Conservation (phyloP, 2,113 vertebrate species). For the Jacana jacana region DNA sequence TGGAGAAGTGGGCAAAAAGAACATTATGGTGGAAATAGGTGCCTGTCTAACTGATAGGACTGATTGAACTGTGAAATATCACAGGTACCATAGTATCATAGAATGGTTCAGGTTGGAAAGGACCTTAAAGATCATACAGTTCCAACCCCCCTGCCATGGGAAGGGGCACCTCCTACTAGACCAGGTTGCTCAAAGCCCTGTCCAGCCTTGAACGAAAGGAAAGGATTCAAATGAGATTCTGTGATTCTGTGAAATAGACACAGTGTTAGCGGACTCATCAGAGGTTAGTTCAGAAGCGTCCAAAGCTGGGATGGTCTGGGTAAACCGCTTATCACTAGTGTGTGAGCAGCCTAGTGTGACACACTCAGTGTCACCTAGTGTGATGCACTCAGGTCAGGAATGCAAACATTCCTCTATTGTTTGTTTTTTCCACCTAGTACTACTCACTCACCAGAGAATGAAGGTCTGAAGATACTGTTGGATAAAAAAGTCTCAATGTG, state of each 20-base stretch:
- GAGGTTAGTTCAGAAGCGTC: not conserved
- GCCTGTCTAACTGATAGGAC: not conserved
- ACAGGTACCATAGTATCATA: not conserved
- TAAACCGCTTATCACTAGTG: not conserved
- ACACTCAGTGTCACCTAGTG: too few relatives aligned
- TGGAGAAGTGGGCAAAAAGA: not conserved
- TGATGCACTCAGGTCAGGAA: not conserved
- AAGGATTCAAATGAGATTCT: not conserved
- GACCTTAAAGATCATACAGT: too few relatives aligned
- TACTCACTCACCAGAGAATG: not conserved
- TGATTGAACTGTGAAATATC: not conserved
- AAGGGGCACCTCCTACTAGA: too few relatives aligned
- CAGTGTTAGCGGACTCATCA: not conserved
- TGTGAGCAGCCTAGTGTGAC: not conserved
- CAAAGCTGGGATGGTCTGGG: not conserved
- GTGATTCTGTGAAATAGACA: too few relatives aligned
- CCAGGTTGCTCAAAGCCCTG: too few relatives aligned
- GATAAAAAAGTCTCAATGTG: not conserved
- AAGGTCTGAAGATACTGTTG: not conserved
- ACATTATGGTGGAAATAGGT: not conserved
- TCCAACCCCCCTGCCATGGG: too few relatives aligned
- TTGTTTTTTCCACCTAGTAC: not conserved
- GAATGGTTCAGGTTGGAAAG: too few relatives aligned
- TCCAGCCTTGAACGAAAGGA: not conserved
- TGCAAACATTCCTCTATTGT: not conserved